phyloP scores from a whole-genome alignment of 1,140 invertebrate genomes.

The Calephelis virginiensis region DNA sequence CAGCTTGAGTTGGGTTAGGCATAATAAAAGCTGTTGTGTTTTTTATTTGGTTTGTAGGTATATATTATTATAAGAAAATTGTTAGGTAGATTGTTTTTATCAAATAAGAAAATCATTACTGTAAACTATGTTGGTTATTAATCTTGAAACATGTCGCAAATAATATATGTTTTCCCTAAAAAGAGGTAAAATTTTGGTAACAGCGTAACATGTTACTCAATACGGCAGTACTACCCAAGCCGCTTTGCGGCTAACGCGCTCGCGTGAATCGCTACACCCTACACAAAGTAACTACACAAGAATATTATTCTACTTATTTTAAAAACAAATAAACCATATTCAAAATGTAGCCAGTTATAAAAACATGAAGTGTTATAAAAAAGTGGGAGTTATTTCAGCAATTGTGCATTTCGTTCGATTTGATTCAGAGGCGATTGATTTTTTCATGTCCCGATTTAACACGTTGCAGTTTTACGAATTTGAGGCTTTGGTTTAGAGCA shows the following conservation, averaged over 20 bases:
- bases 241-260: constrained; percentile 53
- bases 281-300: constrained; percentile 39
- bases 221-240: constrained; percentile 47
- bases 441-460: constrained; percentile 43
- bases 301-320: constrained; percentile 14
- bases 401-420: constrained; percentile 26
- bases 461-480: constrained; percentile 33
- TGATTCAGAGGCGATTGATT: constrained; percentile 42
- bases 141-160: not conserved
- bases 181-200: constrained; percentile 28
- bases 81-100: no score
- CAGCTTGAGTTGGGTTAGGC: no score
- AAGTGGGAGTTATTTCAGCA: not conserved
- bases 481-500: constrained; percentile 16
- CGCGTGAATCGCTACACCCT: constrained; percentile 32
- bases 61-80: no score
- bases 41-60: no score
- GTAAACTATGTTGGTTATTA: not conserved
- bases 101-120: no score
- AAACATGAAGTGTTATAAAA: constrained; percentile 4
- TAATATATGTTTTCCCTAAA: constrained; percentile 30
- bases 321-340: constrained; percentile 26
- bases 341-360: constrained; percentile 9
- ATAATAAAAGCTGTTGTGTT: no score
- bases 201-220: constrained; percentile 26